phyloP scores from a whole-genome alignment of 1,140 invertebrate genomes.

The Polypedilum pembai region DNA sequence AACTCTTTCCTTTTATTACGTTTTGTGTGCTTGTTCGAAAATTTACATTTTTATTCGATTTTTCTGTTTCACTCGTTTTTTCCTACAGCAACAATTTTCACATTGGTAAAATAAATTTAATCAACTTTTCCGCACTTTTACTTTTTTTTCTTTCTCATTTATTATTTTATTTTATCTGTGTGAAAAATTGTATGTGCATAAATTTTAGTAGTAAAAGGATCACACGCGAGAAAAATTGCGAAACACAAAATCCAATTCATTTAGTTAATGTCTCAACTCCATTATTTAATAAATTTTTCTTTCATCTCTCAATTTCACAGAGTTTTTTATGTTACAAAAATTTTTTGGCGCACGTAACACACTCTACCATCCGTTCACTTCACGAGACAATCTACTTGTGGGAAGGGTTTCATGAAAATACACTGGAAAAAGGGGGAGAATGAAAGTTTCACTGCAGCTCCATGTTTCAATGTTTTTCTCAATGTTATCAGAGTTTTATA shows the following conservation, averaged over 20 bases:
- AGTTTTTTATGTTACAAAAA: not conserved
- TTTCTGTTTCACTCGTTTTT: not conserved
- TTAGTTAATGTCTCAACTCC: not conserved
- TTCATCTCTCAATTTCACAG: not conserved
- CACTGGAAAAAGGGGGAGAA: slow-evolving; percentile 19
- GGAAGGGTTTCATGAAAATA: not conserved
- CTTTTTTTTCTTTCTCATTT: not conserved
- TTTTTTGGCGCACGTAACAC: not conserved
- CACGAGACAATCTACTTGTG: slow-evolving; percentile 13
- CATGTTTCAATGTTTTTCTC: not conserved
- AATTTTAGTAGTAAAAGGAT: not conserved
- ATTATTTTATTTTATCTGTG: not conserved
- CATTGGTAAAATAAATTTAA: not conserved
- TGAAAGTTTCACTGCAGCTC: not conserved
- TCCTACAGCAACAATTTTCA: slow-evolving; percentile 15
- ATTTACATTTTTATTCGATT: slow-evolving; percentile 16
- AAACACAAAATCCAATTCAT: not conserved
- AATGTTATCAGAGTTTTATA: not conserved
- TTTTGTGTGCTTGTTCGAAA: not conserved
- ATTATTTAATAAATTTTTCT: not conserved
- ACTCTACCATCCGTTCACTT: slow-evolving; percentile 20
- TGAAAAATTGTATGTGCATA: not conserved
- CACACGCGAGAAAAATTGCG: not conserved
- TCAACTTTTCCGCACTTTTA: not conserved
- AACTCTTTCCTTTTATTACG: not conserved